Evolutionary conservation across 2,113 vertebrate genomes (phyloP).

Genomic region (Axis porcinus): DNA sequence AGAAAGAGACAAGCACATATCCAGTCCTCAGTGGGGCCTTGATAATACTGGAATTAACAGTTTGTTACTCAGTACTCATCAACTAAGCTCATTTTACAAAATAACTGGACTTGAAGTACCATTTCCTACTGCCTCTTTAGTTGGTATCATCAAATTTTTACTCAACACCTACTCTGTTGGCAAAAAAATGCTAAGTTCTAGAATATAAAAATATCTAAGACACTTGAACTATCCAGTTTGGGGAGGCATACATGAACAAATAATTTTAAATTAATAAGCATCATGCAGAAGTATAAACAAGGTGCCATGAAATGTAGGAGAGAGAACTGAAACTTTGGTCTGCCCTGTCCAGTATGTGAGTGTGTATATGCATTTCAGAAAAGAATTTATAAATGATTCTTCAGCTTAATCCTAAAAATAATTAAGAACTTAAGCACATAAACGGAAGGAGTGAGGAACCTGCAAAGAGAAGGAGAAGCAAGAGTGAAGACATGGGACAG

Average conservation of each 20-base stretch:
- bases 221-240: background rate
- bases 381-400: background rate
- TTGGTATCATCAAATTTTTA: background rate
- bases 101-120: background rate
- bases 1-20: background rate
- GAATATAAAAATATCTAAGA: background rate
- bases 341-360: background rate
- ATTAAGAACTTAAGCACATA: background rate
- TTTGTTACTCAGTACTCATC: background rate
- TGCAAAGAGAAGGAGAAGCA: background rate
- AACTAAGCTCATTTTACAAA: background rate
- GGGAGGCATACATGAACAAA: background rate
- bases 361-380: background rate
- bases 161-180: background rate
- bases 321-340: background rate
- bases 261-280: background rate
- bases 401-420: background rate
- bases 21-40: background rate
- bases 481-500: background rate
- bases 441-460: background rate
- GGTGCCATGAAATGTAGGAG: background rate
- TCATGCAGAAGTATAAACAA: background rate
- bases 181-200: background rate
- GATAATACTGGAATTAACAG: background rate
- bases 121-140: background rate